Evolutionary conservation across 2,888 invertebrate species (phyloP), one percentile per base, ranked within the genome.

Genomic region (Melolontha melolontha): DNA sequence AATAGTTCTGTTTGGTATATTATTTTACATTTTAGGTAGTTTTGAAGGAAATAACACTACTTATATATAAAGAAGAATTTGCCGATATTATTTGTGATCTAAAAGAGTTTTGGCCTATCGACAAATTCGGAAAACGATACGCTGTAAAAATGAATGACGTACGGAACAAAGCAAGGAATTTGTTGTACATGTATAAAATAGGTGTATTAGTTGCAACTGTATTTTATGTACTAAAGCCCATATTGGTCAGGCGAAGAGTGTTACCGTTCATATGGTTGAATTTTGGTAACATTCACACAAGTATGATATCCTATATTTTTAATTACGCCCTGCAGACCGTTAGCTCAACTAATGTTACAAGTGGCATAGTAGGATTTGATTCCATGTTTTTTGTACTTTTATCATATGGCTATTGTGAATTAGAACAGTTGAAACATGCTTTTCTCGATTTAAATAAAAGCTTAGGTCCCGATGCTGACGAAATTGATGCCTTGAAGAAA

Each of bases 331-430:
- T 55, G 6, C 22, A 16, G 11, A 10, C 16, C 41, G 16, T 12
- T 1, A 14, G 17, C 5, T 7, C 41, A 7, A n/a, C 22, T 11
- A 41, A 11, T 11, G 17, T 17, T 16, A 16, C 16, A 41, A 22
- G 16, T 7, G 40, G 17, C 11, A 4, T 55, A 12, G 17, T 55
- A 0, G 55, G 17, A 4, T 55, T 55, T 11, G 59, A 59, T 44
- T 12, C 27, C 5, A 22, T 59, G 12, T 59, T 59, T 44, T 44
- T 59, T 47, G n/a, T 14, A 1, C 44, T 59, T 12, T 29, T 59
- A 4, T 10, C 27, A 8, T 59, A 27, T 27, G 44, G 27, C 12
- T 27, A 44, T 12, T 10, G 44, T 29, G 59, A 59, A 44, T 12
- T 59, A 10, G 59, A 44, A 29, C 59, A 59, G 27, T 11, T 59